Conservation (phyloP, 2,113 vertebrate species). For the Bufo gargarizans region DNA sequence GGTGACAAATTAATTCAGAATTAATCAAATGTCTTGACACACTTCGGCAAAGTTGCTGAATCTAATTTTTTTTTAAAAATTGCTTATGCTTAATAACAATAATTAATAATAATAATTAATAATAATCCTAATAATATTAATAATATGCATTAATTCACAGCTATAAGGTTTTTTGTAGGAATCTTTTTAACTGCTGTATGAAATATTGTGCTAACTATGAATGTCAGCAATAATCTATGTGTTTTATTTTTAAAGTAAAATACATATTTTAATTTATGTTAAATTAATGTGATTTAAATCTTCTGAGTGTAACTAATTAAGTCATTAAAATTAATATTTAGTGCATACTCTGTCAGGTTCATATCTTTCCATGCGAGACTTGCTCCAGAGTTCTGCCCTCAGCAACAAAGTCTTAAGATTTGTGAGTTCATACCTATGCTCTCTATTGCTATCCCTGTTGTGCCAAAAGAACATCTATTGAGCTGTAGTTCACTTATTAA, state of each 20-base stretch:
- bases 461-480: neutral
- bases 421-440: conserved; percentile 45
- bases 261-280: conserved; percentile 17
- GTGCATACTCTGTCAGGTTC: conserved; percentile 37
- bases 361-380: conserved; percentile 19
- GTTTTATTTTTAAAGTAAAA: neutral
- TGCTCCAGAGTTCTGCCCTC: conserved; percentile 43
- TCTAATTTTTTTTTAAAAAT: too few species aligned
- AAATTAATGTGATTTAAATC: conserved; percentile 37
- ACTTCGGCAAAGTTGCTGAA: too few species aligned
- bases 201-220: neutral
- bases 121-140: too few species aligned
- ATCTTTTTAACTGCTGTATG: neutral
- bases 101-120: too few species aligned
- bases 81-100: too few species aligned
- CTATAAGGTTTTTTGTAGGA: too few species aligned
- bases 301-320: conserved; percentile 38
- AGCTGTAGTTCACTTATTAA: conserved; percentile 56
- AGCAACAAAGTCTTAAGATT: conserved; percentile 29
- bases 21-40: too few species aligned
- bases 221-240: neutral
- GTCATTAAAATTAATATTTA: conserved; percentile 45
- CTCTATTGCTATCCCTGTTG: conserved; percentile 3
- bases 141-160: too few species aligned
- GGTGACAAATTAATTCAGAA: too few species aligned